A percentile compares a stretch with the other conserved stretches of the same genome.
Evolutionary conservation across 1,140 invertebrate genomes (phyloP).

Genomic region (Ips typographus): DNA sequence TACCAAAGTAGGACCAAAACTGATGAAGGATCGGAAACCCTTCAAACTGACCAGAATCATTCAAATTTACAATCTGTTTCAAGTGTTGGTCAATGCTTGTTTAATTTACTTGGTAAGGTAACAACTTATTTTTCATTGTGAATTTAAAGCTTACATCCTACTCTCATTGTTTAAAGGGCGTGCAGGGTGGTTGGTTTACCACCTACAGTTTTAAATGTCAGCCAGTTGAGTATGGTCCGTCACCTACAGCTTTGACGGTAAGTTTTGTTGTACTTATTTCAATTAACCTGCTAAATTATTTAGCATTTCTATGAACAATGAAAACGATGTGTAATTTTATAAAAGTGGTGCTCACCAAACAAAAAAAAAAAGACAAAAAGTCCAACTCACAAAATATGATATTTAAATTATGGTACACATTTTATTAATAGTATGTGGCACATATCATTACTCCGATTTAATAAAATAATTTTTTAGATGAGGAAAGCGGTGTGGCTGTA

Average conservation of each 20-base stretch:
- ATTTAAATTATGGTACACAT: no score
- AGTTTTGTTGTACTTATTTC: background rate
- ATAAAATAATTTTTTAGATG: constrained; percentile 54
- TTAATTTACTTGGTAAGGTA: constrained; percentile 67
- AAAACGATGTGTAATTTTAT: no score
- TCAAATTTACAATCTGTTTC: constrained; percentile 78
- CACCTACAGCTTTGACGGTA: constrained; percentile 15
- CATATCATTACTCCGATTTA: no score
- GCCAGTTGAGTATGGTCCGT: constrained; percentile 20
- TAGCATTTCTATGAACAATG: no score
- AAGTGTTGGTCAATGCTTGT: constrained; percentile 72
- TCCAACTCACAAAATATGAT: no score
- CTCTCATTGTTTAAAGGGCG: constrained; percentile 1
- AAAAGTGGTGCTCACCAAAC: no score
- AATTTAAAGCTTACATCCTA: background rate
- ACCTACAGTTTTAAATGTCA: constrained; percentile 21
- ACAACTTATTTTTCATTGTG: background rate
- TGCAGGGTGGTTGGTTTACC: constrained; percentile 19
- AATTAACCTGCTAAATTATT: no score
- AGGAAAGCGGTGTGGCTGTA: constrained; percentile 65
- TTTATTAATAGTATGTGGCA: no score
- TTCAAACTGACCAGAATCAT: constrained; percentile 76
- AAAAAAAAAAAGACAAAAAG: no score
- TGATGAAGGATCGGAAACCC: constrained; percentile 84
- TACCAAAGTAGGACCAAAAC: constrained; percentile 70